These are phyloP conservation scores for Sphinx pinastri DNA, from an alignment of 2,888 invertebrate genomes.

Conservation along the genomic window DNA sequence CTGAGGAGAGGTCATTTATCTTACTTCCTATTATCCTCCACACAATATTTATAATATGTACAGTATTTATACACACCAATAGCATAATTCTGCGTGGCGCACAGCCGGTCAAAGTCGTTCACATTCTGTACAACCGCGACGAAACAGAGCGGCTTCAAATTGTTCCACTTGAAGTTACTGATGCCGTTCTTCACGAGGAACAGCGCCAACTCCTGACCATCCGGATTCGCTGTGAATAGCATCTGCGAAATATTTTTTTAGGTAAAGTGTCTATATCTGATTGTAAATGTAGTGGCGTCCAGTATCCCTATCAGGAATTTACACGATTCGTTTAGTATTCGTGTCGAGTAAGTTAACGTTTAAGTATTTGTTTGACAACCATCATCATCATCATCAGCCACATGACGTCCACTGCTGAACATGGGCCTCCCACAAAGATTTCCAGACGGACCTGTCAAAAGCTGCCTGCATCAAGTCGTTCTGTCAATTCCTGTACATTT, in stretches of 20 bases:
- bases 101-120: slow-evolving; percentile 8
- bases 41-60: neutral
- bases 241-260: neutral
- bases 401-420: no score
- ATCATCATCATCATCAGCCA: no score
- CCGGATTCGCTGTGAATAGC: slow-evolving; percentile 4
- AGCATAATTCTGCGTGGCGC: neutral
- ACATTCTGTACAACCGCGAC: neutral
- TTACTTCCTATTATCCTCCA: no score
- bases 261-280: neutral
- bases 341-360: no score
- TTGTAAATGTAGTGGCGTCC: neutral
- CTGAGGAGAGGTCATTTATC: no score
- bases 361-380: no score
- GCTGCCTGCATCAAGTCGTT: no score
- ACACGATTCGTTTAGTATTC: no score
- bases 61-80: neutral
- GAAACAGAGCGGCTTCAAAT: neutral
- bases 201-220: neutral
- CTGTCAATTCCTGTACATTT: no score
- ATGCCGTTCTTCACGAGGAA: slow-evolving; percentile 26
- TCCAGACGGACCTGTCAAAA: no score
- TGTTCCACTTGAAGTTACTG: slow-evolving; percentile 26
- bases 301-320: no score
- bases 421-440: no score